These are phyloP conservation scores for Cyphomyrus plagiostoma DNA, from an alignment of 2,113 vertebrate species.

Conservation along the genomic window DNA sequence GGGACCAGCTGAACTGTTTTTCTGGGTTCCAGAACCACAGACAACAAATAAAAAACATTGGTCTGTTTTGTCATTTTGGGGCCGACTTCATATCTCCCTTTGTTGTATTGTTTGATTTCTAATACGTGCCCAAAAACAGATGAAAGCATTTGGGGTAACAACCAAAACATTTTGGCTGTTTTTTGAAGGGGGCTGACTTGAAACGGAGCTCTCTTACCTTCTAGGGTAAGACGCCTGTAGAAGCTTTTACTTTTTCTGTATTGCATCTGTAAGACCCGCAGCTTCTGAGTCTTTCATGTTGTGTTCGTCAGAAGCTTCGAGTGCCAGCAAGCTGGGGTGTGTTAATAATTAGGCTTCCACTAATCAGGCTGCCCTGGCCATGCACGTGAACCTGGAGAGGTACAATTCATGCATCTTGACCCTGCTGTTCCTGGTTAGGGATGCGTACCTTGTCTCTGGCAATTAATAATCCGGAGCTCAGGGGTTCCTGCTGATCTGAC, in stretches of 20 bases:
- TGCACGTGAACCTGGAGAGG: neutral
- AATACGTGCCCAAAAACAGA: neutral
- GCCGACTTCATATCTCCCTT: neutral
- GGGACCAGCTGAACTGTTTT: neutral
- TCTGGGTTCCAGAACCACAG: neutral
- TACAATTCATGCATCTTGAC: neutral
- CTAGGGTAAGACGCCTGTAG: neutral
- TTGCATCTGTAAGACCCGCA: neutral
- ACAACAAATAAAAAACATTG: neutral
- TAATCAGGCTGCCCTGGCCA: slow-evolving; percentile 2
- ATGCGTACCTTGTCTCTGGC: neutral
- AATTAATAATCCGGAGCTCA: neutral
- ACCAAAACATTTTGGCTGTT: neutral
- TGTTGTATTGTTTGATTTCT: neutral
- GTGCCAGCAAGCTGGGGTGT: neutral
- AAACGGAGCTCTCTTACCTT: neutral
- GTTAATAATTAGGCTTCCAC: slow-evolving; percentile 19
- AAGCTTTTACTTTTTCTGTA: neutral
- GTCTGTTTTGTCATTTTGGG: neutral
- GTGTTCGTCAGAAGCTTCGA: slow-evolving; percentile 18
- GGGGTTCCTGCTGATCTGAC: neutral
- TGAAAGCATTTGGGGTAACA: neutral
- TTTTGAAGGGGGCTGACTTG: neutral
- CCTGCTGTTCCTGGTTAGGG: neutral
- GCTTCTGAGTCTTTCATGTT: slow-evolving; percentile 17